Base-by-base conservation (phyloP, 1,140 invertebrate species). In the Leguminivora glycinivorella region DNA sequence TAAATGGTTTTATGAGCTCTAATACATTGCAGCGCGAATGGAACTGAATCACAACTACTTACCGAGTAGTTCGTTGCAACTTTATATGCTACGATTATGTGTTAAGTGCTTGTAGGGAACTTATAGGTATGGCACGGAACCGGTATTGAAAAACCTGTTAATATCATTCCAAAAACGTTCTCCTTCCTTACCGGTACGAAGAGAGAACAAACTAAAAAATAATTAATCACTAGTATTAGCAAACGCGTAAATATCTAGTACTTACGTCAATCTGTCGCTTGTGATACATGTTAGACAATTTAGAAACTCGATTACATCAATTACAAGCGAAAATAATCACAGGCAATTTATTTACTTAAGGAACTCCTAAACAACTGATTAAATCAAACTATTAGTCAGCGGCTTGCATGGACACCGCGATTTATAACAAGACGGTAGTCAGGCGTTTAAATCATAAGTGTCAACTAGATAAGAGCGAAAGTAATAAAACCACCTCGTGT, bases 401-500 rank as follows among this genome's bases (percentile, higher is more conserved):
- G 19, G 25, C 58, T 17, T 63, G 58, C 58, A 29, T 29, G 24
- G 56, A 63, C 58, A 63, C 58, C 58, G 58, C 58, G 17, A 63
- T 63, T 63, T 63, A 63, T 29, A 31, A 34, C 58, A 19, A 29
- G 58, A 63, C 58, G 29, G 58, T 63, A 63, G 58, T 63, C 58
- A 63, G 17, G 58, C 58, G 6, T 29, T 29, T 63, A 63, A 63
- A 63, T 63, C 58, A 63, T 63, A 63, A 63, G 26, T 29, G 58
- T 63, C 58, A 63, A 29, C 58, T 63, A 63, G 58, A 63, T 63
- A 63, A 63, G 58, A 52, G 47, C 47, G 47, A 63, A 63, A 63
- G 58, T 31, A 52, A 52, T 52, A 63, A 63, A 63, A 63, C 14
- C 58, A 63, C 58, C 58, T 29, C 58, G 58, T 63, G 58, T 63